Evolutionary conservation across 1,140 invertebrate species (phyloP).

Genomic region (Drosophila sproati): DNA sequence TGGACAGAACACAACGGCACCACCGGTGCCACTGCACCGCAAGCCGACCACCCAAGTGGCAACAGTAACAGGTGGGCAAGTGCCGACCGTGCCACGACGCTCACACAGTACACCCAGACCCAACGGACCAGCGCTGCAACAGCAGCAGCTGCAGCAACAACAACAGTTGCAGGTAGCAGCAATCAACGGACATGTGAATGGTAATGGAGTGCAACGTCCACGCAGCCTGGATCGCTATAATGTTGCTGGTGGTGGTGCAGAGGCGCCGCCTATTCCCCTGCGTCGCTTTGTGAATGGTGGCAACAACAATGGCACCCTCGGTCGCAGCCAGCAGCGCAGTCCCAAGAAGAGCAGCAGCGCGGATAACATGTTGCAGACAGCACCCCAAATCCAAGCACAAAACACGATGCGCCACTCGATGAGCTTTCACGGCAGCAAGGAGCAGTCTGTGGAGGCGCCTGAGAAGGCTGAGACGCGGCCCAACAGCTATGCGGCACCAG

Average conservation of each 20-base stretch:
- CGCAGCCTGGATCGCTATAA: conserved; percentile 81
- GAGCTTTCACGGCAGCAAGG: conserved; percentile 72
- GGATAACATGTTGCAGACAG: conserved; percentile 50
- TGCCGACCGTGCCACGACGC: conserved; percentile 70
- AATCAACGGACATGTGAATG: conserved; percentile 64
- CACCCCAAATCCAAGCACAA: conserved; percentile 1
- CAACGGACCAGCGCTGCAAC: conserved; percentile 46
- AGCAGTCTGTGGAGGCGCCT: conserved; percentile 16
- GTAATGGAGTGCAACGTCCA: conserved; percentile 69
- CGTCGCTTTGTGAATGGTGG: conserved; percentile 63
- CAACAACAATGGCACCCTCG: conserved; percentile 29
- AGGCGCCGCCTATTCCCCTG: conserved; percentile 75
- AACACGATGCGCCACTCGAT: conserved; percentile 75
- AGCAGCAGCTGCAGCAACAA: conserved; percentile 56
- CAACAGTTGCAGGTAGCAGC: conserved; percentile 19
- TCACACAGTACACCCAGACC: conserved; percentile 78
- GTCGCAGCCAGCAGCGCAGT: conserved; percentile 16
- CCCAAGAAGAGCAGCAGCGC: conserved; percentile 60
- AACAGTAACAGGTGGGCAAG: conserved; percentile 23
- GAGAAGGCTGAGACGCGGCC: conserved; percentile 60
- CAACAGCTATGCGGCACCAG: conserved; percentile 74
- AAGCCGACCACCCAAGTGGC: conserved; percentile 16
- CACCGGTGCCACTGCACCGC: conserved; percentile 56
- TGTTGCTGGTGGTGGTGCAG: conserved; percentile 17
- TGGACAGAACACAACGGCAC: conserved; percentile 41